Evolutionary conservation across 2,888 invertebrate genomes (phyloP).

Genomic region (Dynastes tityus): DNA sequence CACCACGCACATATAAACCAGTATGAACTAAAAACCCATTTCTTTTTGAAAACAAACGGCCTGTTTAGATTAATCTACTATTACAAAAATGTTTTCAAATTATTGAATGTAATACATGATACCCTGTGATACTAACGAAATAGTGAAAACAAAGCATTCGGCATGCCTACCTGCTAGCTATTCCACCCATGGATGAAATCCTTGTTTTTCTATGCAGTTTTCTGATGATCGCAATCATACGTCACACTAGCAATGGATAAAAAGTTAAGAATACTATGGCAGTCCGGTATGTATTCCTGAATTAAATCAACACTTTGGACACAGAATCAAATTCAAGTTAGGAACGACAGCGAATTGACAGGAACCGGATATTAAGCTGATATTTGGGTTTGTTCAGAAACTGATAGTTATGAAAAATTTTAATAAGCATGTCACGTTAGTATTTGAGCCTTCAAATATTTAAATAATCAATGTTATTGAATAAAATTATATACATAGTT

Average conservation of each 20-base stretch:
- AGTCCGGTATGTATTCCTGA: slow-evolving; percentile 72
- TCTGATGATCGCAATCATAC: slow-evolving; percentile 70
- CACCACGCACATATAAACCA: background rate
- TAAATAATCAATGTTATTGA: slow-evolving; percentile 1
- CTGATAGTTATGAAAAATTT: slow-evolving; percentile 72
- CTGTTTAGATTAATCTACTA: no score
- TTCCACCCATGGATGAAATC: no score
- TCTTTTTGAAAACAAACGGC: no score
- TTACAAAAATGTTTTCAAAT: no score
- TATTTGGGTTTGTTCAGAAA: slow-evolving; percentile 72
- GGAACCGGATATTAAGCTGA: slow-evolving; percentile 70
- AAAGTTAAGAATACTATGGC: slow-evolving; percentile 69
- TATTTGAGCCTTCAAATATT: slow-evolving; percentile 60
- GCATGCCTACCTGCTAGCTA: no score
- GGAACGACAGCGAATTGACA: slow-evolving; percentile 69
- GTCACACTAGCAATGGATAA: slow-evolving; percentile 72
- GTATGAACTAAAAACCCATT: no score
- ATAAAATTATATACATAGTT: no score
- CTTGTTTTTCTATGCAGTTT: slow-evolving; percentile 66
- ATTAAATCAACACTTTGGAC: slow-evolving; percentile 71
- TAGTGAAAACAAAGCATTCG: no score
- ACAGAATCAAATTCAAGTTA: slow-evolving; percentile 70
- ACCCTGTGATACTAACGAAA: no score
- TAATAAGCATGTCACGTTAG: slow-evolving; percentile 70
- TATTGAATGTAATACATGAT: no score